Percentiles rank a stretch among this genome's conserved stretches.
These are phyloP conservation scores for Amblyteles armatorius DNA, from an alignment of 2,888 invertebrate species.

Conservation along the genomic window DNA sequence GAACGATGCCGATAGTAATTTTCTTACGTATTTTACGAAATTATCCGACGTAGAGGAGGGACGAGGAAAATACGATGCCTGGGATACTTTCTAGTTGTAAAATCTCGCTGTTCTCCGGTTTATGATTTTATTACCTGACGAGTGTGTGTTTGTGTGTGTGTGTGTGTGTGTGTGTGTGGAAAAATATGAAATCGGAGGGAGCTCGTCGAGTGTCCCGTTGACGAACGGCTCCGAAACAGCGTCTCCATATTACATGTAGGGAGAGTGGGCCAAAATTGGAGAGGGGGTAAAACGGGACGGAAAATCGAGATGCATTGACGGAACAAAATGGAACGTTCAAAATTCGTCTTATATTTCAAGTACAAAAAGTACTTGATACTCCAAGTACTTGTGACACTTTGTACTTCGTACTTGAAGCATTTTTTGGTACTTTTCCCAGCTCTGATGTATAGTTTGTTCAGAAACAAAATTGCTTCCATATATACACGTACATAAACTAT, in stretches of 20 bases:
- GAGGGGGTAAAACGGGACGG: too few species aligned
- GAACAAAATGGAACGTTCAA: too few species aligned
- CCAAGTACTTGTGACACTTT: too few species aligned
- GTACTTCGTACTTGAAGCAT: too few species aligned
- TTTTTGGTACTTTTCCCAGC: too few species aligned
- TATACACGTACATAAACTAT: too few species aligned
- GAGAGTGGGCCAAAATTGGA: background rate
- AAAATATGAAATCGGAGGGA: background rate
- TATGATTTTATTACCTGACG: slow-evolving; percentile 21
- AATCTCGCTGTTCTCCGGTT: slow-evolving; percentile 38
- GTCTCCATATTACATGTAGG: background rate
- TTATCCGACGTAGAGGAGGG: slow-evolving; percentile 46
- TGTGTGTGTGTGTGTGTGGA: background rate
- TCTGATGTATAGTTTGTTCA: background rate
- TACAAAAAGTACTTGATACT: too few species aligned
- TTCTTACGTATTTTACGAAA: slow-evolving; percentile 56
- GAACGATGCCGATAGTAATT: slow-evolving; percentile 52
- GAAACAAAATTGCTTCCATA: background rate
- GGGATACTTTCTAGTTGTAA: slow-evolving; percentile 63
- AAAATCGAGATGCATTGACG: too few species aligned
- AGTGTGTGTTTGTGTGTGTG: background rate
- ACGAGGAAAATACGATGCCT: slow-evolving; percentile 42
- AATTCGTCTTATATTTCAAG: too few species aligned
- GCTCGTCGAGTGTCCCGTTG: background rate
- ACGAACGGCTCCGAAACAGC: background rate